Evolutionary conservation across 2,797 vertebrate species (phyloP).

Genomic region (Lacerta viridis): DNA sequence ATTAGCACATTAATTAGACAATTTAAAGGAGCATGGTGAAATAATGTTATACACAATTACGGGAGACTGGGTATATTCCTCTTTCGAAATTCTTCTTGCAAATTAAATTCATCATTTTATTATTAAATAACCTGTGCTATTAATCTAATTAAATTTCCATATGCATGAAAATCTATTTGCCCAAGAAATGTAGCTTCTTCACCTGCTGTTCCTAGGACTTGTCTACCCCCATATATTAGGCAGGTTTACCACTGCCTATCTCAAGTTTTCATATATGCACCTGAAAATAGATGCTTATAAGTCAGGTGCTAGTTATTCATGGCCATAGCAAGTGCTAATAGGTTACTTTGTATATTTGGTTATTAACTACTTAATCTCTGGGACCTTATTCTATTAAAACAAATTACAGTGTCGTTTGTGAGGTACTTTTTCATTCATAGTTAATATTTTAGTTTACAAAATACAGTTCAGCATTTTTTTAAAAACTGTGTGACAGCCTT

Average conservation of each 20-base stretch:
- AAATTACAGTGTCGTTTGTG: not conserved
- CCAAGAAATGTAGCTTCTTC: not conserved
- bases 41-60: constrained; percentile 53
- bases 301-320: not conserved
- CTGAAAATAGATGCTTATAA: not conserved
- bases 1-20: constrained; percentile 58
- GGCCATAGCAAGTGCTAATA: no score
- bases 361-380: not conserved
- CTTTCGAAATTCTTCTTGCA: constrained; percentile 45
- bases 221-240: not conserved
- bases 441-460: constrained; percentile 10
- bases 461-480: not conserved
- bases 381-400: no score
- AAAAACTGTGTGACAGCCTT: not conserved
- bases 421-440: not conserved
- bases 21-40: constrained; percentile 51
- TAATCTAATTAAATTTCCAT: constrained; percentile 9
- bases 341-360: not conserved
- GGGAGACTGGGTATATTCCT: constrained; percentile 52
- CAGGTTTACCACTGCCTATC: not conserved
- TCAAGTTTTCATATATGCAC: not conserved
- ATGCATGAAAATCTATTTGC: not conserved
- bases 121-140: not conserved
- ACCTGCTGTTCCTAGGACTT: not conserved
- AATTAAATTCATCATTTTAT: constrained; percentile 6